Conservation (phyloP, 2,888 invertebrate genomes). For the Mechanitis messenoides region DNA sequence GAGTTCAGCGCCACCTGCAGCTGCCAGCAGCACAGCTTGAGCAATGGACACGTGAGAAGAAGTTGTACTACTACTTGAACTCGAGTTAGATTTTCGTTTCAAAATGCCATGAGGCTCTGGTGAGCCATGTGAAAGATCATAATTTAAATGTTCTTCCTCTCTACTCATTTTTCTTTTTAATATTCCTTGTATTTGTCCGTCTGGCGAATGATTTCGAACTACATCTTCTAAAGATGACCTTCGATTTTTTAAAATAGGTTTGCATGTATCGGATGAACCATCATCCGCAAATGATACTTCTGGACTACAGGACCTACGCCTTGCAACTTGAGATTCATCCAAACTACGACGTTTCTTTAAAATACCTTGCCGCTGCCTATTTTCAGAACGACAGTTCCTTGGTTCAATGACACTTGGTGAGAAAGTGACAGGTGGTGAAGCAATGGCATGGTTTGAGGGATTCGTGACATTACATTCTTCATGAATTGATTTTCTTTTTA, state of each 20-base stretch:
- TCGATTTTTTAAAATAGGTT: slow-evolving; percentile 81
- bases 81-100: slow-evolving; percentile 85
- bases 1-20: slow-evolving; percentile 77
- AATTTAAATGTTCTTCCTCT: slow-evolving; percentile 79
- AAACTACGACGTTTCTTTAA: slow-evolving; percentile 89
- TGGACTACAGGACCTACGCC: slow-evolving; percentile 82
- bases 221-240: slow-evolving; percentile 84
- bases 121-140: slow-evolving; percentile 78
- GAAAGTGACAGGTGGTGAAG: slow-evolving; percentile 86
- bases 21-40: slow-evolving; percentile 80
- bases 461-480: slow-evolving; percentile 71
- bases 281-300: slow-evolving; percentile 79
- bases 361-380: slow-evolving; percentile 83
- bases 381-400: slow-evolving; percentile 72
- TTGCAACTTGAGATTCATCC: slow-evolving; percentile 84
- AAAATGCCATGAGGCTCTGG: slow-evolving; percentile 87
- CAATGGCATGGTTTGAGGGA: slow-evolving; percentile 70
- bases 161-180: slow-evolving; percentile 82
- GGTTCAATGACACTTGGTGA: slow-evolving; percentile 85
- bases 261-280: slow-evolving; percentile 74
- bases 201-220: slow-evolving; percentile 79
- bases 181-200: slow-evolving; percentile 80
- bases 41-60: slow-evolving; percentile 82
- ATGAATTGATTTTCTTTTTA: slow-evolving; percentile 80
- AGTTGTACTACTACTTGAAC: slow-evolving; percentile 79